Conservation (phyloP, 92 coral and sea anemone species). For the Pocillopora meandrina region DNA sequence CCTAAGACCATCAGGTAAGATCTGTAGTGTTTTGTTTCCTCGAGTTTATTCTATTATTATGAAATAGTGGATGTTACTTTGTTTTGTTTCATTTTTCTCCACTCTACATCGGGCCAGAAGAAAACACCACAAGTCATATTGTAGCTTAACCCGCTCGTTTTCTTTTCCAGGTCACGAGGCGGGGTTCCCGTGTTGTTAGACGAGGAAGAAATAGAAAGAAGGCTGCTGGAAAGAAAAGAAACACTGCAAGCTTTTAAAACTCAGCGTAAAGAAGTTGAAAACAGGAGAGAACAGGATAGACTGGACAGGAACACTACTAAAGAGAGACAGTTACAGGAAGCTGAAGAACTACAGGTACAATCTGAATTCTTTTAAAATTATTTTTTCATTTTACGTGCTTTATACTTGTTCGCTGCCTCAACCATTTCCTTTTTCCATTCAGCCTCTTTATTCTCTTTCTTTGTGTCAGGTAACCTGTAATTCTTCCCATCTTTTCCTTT, state of each 20-base stretch:
- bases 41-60: too few relatives aligned
- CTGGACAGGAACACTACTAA: slow-evolving; percentile 84
- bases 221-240: slow-evolving; percentile 72
- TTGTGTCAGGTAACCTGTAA: too few relatives aligned
- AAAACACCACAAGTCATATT: not conserved
- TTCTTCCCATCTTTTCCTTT: not conserved
- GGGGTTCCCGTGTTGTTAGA: slow-evolving; percentile 89
- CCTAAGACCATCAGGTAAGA: slow-evolving; percentile 87
- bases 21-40: not conserved
- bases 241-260: slow-evolving; percentile 80
- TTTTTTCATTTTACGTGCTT: too few relatives aligned
- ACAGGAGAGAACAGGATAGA: slow-evolving; percentile 85
- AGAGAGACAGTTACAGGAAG: slow-evolving; percentile 88
- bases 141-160: not conserved
- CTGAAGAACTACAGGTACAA: slow-evolving; percentile 91
- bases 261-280: slow-evolving; percentile 83
- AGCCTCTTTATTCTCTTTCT: too few relatives aligned
- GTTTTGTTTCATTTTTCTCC: too few relatives aligned
- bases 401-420: too few relatives aligned
- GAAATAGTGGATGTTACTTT: too few relatives aligned
- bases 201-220: slow-evolving; percentile 77
- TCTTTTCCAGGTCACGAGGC: slow-evolving; percentile 73
- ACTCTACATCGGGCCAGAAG: too few relatives aligned
- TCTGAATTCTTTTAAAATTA: not conserved
- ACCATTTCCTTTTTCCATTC: too few relatives aligned